These are phyloP conservation scores for Cephalopachus bancanus DNA, from an alignment of 2,797 vertebrate species.

Conservation along the genomic window DNA sequence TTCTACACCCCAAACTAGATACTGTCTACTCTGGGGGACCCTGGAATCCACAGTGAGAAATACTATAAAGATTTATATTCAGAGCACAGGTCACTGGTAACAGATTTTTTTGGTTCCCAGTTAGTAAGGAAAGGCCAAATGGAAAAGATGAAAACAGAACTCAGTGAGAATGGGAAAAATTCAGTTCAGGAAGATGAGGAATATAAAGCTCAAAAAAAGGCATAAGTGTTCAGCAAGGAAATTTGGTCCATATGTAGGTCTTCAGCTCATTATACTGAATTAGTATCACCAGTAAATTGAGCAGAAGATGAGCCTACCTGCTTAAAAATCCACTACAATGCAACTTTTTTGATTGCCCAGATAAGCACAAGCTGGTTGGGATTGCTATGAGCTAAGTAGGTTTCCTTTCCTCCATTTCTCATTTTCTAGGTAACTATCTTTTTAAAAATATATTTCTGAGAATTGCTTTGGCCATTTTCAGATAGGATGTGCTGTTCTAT, in stretches of 20 bases:
- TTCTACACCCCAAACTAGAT: neutral
- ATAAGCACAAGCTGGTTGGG: neutral
- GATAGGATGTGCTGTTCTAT: neutral
- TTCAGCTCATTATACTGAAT: neutral
- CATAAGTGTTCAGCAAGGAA: neutral
- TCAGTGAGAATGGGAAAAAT: neutral
- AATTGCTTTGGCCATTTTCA: slow-evolving; percentile 26
- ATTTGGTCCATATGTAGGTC: neutral
- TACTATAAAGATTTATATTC: neutral
- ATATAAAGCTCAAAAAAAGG: neutral
- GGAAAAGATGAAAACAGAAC: neutral
- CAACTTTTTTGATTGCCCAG: neutral
- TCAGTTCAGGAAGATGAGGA: neutral
- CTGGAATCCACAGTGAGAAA: neutral
- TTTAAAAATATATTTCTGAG: slow-evolving; percentile 59
- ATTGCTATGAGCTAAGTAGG: neutral
- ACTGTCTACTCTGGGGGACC: neutral
- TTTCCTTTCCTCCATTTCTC: slow-evolving; percentile 35
- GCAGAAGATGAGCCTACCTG: neutral
- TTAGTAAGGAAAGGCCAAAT: neutral
- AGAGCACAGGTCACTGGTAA: neutral
- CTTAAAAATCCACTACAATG: neutral
- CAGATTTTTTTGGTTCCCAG: neutral
- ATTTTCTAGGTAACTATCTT: slow-evolving; percentile 2
- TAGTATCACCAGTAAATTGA: slow-evolving; percentile 17